Percentiles rank a stretch among this genome's conserved stretches.
phyloP scores from a whole-genome alignment of 2,797 vertebrate species.

The Enteromius fasciolatus region DNA sequence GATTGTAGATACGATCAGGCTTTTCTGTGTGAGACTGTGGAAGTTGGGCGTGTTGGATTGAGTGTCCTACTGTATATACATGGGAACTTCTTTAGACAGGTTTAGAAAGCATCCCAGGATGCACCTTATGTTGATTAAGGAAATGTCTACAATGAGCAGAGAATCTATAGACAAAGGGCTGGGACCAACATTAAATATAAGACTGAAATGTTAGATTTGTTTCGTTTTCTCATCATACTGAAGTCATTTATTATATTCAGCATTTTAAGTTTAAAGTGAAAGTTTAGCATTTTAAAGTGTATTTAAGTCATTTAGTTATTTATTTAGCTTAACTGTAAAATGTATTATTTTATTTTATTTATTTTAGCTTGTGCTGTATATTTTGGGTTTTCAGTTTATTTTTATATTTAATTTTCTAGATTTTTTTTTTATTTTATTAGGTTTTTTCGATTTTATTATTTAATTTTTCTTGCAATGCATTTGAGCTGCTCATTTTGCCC shows the following conservation, averaged over 20 bases:
- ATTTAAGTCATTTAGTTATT: neutral
- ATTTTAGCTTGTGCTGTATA: neutral
- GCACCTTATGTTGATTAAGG: neutral
- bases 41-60: neutral
- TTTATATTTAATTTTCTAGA: neutral
- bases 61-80: neutral
- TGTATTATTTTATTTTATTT: neutral
- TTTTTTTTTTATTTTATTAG: neutral
- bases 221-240: neutral
- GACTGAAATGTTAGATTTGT: neutral
- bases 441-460: neutral
- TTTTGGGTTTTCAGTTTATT: neutral
- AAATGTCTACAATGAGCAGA: neutral
- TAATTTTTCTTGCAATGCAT: neutral
- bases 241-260: neutral
- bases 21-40: neutral
- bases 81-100: neutral
- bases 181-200: neutral
- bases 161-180: neutral
- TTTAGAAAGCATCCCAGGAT: slow-evolving; percentile 10
- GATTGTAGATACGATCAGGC: neutral
- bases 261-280: neutral
- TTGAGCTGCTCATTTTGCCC: neutral
- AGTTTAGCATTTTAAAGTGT: neutral
- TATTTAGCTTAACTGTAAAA: neutral